Conservation (phyloP, 1,140 invertebrate species). For the Lepidurus couesii region DNA sequence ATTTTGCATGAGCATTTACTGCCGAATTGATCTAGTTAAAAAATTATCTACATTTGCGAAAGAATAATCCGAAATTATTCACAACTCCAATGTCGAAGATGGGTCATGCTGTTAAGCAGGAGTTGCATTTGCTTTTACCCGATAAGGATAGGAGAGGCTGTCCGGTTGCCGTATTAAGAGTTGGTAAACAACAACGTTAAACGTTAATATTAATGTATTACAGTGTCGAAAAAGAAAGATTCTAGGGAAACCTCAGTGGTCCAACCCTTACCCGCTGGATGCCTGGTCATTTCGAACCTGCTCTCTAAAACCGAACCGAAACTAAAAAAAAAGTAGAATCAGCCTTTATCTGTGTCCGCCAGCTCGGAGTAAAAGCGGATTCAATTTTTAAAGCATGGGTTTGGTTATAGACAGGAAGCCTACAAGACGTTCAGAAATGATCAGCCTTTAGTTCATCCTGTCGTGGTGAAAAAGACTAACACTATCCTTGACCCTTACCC, state of each 20-base stretch:
- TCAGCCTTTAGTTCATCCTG: not conserved
- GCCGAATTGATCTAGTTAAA: constrained; percentile 25
- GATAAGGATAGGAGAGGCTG: constrained; percentile 18
- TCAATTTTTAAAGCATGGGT: too few relatives aligned
- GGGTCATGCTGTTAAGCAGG: constrained; percentile 11
- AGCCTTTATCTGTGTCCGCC: too few relatives aligned
- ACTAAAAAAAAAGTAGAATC: too few relatives aligned
- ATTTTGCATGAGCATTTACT: not conserved
- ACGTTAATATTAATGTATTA: not conserved
- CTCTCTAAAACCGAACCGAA: too few relatives aligned
- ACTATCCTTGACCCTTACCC: too few relatives aligned
- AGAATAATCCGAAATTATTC: constrained; percentile 21
- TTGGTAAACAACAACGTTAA: constrained; percentile 8
- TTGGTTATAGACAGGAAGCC: too few relatives aligned
- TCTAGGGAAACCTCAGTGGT: too few relatives aligned
- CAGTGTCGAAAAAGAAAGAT: not conserved
- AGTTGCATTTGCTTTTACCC: constrained; percentile 10
- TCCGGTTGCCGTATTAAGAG: constrained; percentile 28
- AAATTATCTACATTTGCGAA: constrained; percentile 28
- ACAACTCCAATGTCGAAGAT: not conserved
- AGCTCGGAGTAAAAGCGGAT: too few relatives aligned
- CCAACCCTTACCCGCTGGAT: not conserved
- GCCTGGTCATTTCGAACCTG: too few relatives aligned
- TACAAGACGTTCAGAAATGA: too few relatives aligned
- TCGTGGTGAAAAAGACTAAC: not conserved